These are phyloP conservation scores for Ctenopoma kingsleyae DNA, from an alignment of 2,797 vertebrate species.

Conservation along the genomic window DNA sequence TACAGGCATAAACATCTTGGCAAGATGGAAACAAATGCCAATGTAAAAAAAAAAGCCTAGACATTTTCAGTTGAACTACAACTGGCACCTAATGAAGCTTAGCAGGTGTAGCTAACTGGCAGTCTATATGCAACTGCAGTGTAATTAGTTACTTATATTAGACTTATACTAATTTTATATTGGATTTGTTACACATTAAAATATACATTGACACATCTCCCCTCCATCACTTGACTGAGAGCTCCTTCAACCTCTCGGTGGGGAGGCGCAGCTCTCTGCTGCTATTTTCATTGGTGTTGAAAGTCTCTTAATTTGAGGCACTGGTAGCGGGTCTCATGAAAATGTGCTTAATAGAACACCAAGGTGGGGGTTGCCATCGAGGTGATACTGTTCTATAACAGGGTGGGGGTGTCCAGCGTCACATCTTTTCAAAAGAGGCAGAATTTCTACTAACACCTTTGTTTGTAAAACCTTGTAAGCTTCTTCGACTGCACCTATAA, in stretches of 20 bases:
- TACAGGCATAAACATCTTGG: not conserved
- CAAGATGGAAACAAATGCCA: not conserved
- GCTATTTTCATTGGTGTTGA: slow-evolving; percentile 44
- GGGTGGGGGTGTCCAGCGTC: slow-evolving; percentile 36
- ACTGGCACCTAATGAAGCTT: slow-evolving; percentile 34
- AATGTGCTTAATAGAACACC: slow-evolving; percentile 60
- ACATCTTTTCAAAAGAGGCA: slow-evolving; percentile 51
- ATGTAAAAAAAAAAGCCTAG: not conserved
- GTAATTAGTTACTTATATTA: not conserved
- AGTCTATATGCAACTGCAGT: slow-evolving; percentile 30
- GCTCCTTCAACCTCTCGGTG: slow-evolving; percentile 49
- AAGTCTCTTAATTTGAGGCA: slow-evolving; percentile 63
- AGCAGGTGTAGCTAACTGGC: slow-evolving; percentile 17
- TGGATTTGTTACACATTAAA: slow-evolving; percentile 35
- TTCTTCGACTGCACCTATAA: slow-evolving; percentile 40
- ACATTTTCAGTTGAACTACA: slow-evolving; percentile 6
- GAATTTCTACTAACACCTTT: slow-evolving; percentile 45
- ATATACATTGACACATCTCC: slow-evolving; percentile 47
- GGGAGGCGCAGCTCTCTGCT: slow-evolving; percentile 40
- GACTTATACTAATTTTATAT: slow-evolving; percentile 5
- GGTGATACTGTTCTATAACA: slow-evolving; percentile 50
- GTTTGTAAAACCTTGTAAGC: slow-evolving; percentile 57
- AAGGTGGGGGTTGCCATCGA: slow-evolving; percentile 40
- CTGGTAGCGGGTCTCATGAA: slow-evolving; percentile 49
- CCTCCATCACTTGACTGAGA: slow-evolving; percentile 51